Evolutionary conservation across 2,888 invertebrate species (phyloP).

Genomic region (Limnephilus lunatus): DNA sequence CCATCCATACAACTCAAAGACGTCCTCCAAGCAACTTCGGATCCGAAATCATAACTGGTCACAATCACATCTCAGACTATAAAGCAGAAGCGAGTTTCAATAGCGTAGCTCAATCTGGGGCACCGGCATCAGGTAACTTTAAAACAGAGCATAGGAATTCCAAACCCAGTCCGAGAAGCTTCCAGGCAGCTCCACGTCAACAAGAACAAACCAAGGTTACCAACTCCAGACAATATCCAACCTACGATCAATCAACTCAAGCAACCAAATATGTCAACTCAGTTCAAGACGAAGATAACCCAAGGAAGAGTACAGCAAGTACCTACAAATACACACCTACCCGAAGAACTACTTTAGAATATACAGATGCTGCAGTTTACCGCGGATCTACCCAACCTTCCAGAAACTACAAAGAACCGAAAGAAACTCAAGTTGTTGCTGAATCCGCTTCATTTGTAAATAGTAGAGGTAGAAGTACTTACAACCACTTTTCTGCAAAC

Average conservation of each 20-base stretch:
- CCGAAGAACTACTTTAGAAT: slow-evolving; percentile 71
- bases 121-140: slow-evolving; percentile 65
- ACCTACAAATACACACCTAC: slow-evolving; percentile 72
- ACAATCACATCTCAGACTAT: slow-evolving; percentile 63
- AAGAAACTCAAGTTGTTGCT: slow-evolving; percentile 84
- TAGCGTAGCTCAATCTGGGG: slow-evolving; percentile 65
- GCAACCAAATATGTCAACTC: background rate
- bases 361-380: slow-evolving; percentile 71
- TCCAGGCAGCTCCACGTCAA: slow-evolving; percentile 69
- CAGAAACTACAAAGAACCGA: slow-evolving; percentile 73
- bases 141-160: slow-evolving; percentile 47
- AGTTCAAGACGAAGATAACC: slow-evolving; percentile 69
- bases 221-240: slow-evolving; percentile 63
- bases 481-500: slow-evolving; percentile 38
- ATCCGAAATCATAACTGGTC: slow-evolving; percentile 49
- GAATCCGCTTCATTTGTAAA: slow-evolving; percentile 87
- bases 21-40: slow-evolving; percentile 54
- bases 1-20: slow-evolving; percentile 62
- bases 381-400: slow-evolving; percentile 71
- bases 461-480: slow-evolving; percentile 67
- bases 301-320: slow-evolving; percentile 68
- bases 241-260: slow-evolving; percentile 56
- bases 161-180: slow-evolving; percentile 57
- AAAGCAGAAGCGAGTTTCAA: slow-evolving; percentile 65
- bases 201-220: slow-evolving; percentile 67